Conservation (phyloP, 2,888 invertebrate species). For the Melikaiella ostensackeni region DNA sequence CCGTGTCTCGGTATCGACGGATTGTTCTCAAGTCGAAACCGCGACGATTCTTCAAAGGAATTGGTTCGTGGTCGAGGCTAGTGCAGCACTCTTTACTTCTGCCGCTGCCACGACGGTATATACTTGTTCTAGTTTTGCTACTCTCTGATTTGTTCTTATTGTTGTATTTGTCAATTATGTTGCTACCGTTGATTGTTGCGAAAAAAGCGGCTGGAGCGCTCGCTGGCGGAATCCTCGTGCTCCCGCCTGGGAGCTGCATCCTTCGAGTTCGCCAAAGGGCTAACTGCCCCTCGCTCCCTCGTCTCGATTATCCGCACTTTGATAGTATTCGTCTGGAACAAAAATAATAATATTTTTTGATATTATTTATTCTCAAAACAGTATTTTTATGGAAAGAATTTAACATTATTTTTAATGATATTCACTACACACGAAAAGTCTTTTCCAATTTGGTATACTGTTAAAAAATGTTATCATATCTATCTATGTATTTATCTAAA, state of each 20-base stretch:
- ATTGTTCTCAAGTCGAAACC: conserved; percentile 66
- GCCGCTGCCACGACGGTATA: conserved; percentile 59
- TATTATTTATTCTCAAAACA: neutral
- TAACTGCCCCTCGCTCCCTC: conserved; percentile 75
- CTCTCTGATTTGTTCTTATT: conserved; percentile 59
- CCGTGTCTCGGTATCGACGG: conserved; percentile 67
- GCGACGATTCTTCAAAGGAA: conserved; percentile 65
- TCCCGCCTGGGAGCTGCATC: conserved; percentile 78
- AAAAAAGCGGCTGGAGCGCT: conserved; percentile 70
- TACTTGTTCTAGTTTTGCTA: conserved; percentile 57
- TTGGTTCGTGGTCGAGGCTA: conserved; percentile 65
- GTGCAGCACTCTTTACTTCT: conserved; percentile 59
- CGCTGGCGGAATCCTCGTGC: conserved; percentile 75
- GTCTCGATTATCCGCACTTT: conserved; percentile 70
- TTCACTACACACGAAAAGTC: neutral
- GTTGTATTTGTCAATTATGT: conserved; percentile 60
- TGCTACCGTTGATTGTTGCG: conserved; percentile 67
- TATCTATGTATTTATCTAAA: no score
- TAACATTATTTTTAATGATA: neutral
- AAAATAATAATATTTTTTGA: conserved; percentile 43
- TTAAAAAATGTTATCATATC: no score
- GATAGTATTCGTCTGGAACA: conserved; percentile 62
- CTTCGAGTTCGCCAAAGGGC: conserved; percentile 77
- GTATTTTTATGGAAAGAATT: neutral
- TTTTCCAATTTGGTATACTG: neutral